Base-by-base conservation (phyloP, 2,888 invertebrate species). In the Drosophila nigricruria region DNA sequence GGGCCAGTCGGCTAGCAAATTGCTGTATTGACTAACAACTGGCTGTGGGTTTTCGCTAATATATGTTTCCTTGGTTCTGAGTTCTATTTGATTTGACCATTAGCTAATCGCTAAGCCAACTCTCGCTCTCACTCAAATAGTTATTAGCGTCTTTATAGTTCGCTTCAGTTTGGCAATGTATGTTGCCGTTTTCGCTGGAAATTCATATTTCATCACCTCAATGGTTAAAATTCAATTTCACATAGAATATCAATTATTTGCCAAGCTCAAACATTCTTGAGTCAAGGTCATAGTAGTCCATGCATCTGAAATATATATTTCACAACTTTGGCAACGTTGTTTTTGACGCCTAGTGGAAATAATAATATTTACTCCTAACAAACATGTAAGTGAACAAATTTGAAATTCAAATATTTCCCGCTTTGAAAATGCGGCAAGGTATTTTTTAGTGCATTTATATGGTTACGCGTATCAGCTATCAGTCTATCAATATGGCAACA, bases 61-160 rank as follows among this genome's bases (percentile, higher is more conserved):
- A 61, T 68, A 63, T 79, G 52, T 68, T 75, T 79, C 79, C 68
- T 75, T 65, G 66, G 34, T 75, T 77, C 73, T 78, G 62, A 49
- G 64, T 75, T 83, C 73, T 85, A 58, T 85, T 85, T 87, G 70
- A 75, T 32, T 73, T 70, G 71, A 36, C 73, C 69, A 81, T 88
- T 88, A 82, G 72, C 67, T 78, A 42, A 42, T 47, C 40, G 27
- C 49, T 43, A 49, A 49, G 56, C 14, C 34, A 59, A 10, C 16
- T 52, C 58, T 38, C 72, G 32, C 70, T 62, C 70, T 57, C 60
- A 69, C 66, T 43, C n/a, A 59, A 70, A 73, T 59, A 53, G 42
- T 63, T 68, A 82, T 88, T 81, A 78, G 70, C 81, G 47, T 57
- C 49, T 58, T 50, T 25, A 61, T 54, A 53, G 34, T 60, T 56